Base-by-base conservation (phyloP, 2,113 vertebrate genomes). In the Enhydra lutris region DNA sequence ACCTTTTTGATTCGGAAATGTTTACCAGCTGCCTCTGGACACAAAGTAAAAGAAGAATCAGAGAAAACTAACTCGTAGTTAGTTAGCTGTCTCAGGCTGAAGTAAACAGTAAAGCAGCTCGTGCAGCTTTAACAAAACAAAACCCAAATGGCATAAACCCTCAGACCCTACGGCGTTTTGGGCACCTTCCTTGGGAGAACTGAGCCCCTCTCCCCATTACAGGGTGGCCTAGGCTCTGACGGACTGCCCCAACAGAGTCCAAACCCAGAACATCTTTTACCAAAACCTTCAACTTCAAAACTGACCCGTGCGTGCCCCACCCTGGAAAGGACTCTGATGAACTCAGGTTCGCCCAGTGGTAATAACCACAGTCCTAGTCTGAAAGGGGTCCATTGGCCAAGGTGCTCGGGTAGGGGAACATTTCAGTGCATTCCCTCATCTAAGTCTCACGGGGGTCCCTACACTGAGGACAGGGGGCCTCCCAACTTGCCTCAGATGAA, bases 351-450 rank as follows among this genome's bases (percentile, higher is more conserved):
- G 3, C 14, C 31, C 20, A 7, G 42, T 90, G 76, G 47, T 42
- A 6, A 13, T 1, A 45, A 59, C 42, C 36, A 52, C 23, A 1
- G 20, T 55, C 50, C 31, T 8, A 11, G 20, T 7, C 26, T 21
- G 55, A 76, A 50, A 0, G 5, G 9, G n/a, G 57, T 21, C 0
- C 0, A 21, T 3, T 18, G 57, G 23, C 23, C 34, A 7, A 34
- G 47, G 29, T 23, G 52, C 52, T 29, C 18, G 11, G 36, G n/a
- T 2, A 34, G 55, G 36, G 29, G 50, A 82, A 24, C 57, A 31
- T 91, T 24, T 79, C 47, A 13, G 5, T 7, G 34, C 23, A 42
- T 52, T n/a, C 36, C 73, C 52, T 73, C 47, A 50, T 34, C 63
- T 57, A 36, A 55, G 78, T 73, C 65, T 96, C 78, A 50, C 2